Conservation (phyloP, 2,113 vertebrate genomes). For the Callopanchax toddi region DNA sequence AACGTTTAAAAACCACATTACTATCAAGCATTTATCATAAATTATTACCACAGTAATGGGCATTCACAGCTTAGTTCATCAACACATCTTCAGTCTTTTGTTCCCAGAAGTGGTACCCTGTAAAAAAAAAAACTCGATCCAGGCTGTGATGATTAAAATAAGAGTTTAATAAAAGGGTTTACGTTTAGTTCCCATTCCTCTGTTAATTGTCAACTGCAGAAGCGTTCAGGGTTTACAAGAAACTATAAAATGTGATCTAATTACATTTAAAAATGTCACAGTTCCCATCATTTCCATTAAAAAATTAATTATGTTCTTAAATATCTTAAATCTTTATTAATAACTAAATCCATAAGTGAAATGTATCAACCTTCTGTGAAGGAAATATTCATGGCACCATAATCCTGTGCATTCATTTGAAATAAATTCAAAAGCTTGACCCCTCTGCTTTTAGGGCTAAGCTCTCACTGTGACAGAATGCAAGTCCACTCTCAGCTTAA, state of each 20-base stretch:
- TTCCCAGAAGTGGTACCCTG: slow-evolving; percentile 35
- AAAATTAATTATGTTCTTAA: not conserved
- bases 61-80: slow-evolving; percentile 28
- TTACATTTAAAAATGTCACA: too few relatives aligned
- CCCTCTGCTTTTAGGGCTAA: not conserved
- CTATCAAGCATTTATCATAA: slow-evolving; percentile 31
- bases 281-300: too few relatives aligned
- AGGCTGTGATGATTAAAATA: too few relatives aligned
- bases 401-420: not conserved
- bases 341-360: not conserved
- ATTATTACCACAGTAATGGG: slow-evolving; percentile 37
- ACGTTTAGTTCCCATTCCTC: slow-evolving; percentile 11
- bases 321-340: not conserved
- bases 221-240: too few relatives aligned
- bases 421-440: slow-evolving; percentile 2
- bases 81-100: slow-evolving; percentile 5
- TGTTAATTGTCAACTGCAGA: too few relatives aligned
- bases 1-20: slow-evolving; percentile 36
- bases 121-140: slow-evolving; percentile 55
- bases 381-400: not conserved
- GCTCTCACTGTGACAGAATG: slow-evolving; percentile 16
- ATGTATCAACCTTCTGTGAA: not conserved
- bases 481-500: slow-evolving; percentile 25
- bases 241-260: too few relatives aligned
- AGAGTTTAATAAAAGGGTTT: too few relatives aligned